A percentile compares a stretch with the other conserved stretches of the same genome.
Evolutionary conservation across 2,888 invertebrate genomes (phyloP).

Genomic region (Diloba caeruleocephala): DNA sequence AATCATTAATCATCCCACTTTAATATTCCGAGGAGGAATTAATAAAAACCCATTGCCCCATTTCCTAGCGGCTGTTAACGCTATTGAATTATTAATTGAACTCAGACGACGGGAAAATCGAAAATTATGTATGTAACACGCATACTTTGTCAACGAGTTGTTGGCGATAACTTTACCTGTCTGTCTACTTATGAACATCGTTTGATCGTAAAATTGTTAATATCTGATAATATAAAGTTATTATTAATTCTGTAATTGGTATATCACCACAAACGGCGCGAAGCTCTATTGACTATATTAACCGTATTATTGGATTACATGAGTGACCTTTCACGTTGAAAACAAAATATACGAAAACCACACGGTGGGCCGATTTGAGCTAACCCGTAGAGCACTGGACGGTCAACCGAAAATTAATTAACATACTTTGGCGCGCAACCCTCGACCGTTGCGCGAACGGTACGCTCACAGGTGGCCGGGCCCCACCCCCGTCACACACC

Average conservation of each 20-base stretch:
- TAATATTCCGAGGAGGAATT: constrained; percentile 66
- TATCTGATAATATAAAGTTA: constrained; percentile 4
- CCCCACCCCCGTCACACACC: constrained; percentile 63
- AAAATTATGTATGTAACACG: constrained; percentile 53
- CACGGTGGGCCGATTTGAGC: constrained; percentile 83
- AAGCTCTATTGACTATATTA: constrained; percentile 48
- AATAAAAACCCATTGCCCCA: constrained; percentile 72
- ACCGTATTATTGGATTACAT: constrained; percentile 59
- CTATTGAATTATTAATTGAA: constrained; percentile 82
- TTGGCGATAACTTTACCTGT: constrained; percentile 15
- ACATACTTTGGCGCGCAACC: constrained; percentile 87
- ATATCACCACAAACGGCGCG: constrained; percentile 16
- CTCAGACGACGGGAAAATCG: constrained; percentile 69
- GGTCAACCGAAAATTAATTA: constrained; percentile 89
- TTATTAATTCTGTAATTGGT: constrained; percentile 9
- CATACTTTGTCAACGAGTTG: constrained; percentile 28
- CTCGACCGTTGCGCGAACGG: constrained; percentile 65
- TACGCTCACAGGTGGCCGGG: constrained; percentile 74
- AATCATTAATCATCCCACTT: constrained; percentile 62
- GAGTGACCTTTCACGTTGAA: constrained; percentile 74
- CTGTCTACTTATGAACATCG: constrained; percentile 10
- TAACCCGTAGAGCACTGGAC: constrained; percentile 75
- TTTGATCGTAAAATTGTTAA: constrained; percentile 7
- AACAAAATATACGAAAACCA: constrained; percentile 84
- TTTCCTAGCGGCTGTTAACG: constrained; percentile 66